Evolutionary conservation across 53 echinoderm and acorn worm species (phyloP).

Genomic region (Stichopus horrens): DNA sequence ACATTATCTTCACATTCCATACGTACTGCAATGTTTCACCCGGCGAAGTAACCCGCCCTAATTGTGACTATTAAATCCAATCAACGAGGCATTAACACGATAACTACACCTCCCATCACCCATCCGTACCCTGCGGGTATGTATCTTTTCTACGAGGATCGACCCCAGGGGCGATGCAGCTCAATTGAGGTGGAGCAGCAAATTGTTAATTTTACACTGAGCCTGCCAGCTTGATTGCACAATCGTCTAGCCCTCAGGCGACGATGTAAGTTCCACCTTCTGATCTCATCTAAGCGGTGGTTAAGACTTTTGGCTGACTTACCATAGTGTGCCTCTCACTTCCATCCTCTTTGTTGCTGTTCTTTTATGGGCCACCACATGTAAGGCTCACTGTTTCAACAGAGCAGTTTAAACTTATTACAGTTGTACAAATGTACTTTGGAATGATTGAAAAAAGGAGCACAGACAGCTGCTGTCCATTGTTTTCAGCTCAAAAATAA

Average conservation of each 20-base stretch:
- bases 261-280: neutral
- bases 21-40: constrained; percentile 2
- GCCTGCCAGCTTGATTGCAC: constrained; percentile 21
- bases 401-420: neutral
- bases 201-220: constrained; percentile 31
- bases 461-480: no score
- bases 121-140: constrained; percentile 1
- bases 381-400: constrained; percentile 13
- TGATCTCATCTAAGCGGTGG: neutral
- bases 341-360: neutral
- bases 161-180: neutral
- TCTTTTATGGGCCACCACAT: constrained; percentile 32
- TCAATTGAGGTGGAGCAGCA: constrained; percentile 22
- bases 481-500: no score
- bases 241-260: neutral
- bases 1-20: constrained; percentile 5
- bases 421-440: neutral
- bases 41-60: constrained; percentile 23
- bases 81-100: constrained; percentile 9
- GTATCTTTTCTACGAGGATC: neutral
- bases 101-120: constrained; percentile 24
- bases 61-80: constrained; percentile 35
- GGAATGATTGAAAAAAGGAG: no score
- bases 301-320: neutral
- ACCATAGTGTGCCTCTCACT: constrained; percentile 17